Base-by-base conservation (phyloP, 1,140 invertebrate genomes). In the Brachionus plicatilis region DNA sequence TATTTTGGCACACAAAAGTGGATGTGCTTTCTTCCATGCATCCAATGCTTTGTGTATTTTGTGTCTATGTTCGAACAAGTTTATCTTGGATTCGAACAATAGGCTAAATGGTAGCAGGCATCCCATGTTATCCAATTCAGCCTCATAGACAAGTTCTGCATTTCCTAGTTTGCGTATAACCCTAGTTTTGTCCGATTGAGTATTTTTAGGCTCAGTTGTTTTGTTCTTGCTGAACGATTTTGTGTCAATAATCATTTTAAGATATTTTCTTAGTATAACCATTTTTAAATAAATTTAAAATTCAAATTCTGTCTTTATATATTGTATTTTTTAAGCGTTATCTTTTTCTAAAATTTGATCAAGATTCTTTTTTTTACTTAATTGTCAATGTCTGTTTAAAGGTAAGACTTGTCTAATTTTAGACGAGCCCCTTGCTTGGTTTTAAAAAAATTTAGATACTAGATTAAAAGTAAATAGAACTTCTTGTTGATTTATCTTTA, bases 1-100 rank as follows among this genome's bases (percentile, higher is more conserved):
- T 41, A 72, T 72, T 43, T 72, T 72, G 11, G 68, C 68, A 72
- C 68, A 72, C 37, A 72, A 43, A 43, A 72, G 37, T 72, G 68
- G 68, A 72, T 72, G 68, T 3, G 33, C 66, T n/a, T 41, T 68
- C 66, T 68, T 68, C 66, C 66, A 68, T 68, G 24, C 27, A 41
- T 68, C 33, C 12, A 68, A 33, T 33, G 66, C 66, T 41, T 68
- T 68, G 12, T 68, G 27, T 33, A 68, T 68, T 33, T 68, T 68
- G 12, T 68, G 66, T 68, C 33, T 68, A 33, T 33, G 33, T n/a
- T 68, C 33, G 11, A 68, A 68, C 14, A 68, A 17, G 33, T 68
- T 68, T 68, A 68, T 41, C 33, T 68, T 68, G 29, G 66, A 68
- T 68, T 68, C 66, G 33, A 68, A 68, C 11, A 68, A 3, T 5